phyloP scores from a whole-genome alignment of 2,113 vertebrate genomes.

The Pithys albifrons region DNA sequence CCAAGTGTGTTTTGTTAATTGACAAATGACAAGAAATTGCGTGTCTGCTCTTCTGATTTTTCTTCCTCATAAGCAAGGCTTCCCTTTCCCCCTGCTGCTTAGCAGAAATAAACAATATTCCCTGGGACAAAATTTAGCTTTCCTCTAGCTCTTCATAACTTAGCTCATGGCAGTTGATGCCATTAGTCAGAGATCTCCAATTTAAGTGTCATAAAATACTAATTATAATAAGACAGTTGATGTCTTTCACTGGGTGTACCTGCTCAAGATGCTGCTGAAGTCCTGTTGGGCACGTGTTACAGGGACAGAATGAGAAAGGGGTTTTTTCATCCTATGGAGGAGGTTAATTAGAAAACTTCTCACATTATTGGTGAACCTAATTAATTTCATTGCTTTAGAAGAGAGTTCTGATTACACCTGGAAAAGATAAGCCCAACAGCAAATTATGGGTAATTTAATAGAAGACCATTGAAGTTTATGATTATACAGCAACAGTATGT shows the following conservation, averaged over 20 bases:
- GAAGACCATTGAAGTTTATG: background rate
- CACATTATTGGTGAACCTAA: background rate
- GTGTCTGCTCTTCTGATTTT: background rate
- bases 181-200: background rate
- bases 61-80: background rate
- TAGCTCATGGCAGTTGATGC: background rate
- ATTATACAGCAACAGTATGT: background rate
- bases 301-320: background rate
- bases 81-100: background rate
- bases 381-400: constrained; percentile 17
- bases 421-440: background rate
- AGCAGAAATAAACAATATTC: background rate
- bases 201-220: background rate
- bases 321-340: background rate
- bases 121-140: background rate
- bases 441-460: background rate
- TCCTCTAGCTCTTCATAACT: background rate
- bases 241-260: background rate
- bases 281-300: background rate
- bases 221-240: background rate
- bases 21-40: background rate
- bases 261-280: background rate
- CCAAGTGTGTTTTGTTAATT: background rate
- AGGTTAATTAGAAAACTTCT: constrained; percentile 28
- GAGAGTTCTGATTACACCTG: background rate